These are phyloP conservation scores for Hystrix cristata DNA, from an alignment of 2,113 vertebrate genomes.

Conservation along the genomic window DNA sequence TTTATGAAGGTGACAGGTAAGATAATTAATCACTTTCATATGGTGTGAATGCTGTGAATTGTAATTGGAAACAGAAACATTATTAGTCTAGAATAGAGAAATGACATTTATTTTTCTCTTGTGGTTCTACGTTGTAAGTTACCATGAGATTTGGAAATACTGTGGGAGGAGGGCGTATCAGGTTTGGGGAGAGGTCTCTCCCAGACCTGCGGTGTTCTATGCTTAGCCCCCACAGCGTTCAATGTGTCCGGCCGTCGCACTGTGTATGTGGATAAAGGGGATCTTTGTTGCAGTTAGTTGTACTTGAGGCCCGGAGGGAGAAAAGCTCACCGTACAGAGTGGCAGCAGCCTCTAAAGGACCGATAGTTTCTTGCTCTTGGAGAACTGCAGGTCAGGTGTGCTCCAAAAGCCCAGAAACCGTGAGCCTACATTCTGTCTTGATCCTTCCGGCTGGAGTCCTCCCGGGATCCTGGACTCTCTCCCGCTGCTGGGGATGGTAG, in stretches of 20 bases:
- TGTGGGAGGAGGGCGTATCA: not conserved
- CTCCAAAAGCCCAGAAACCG: not conserved
- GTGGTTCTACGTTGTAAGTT: not conserved
- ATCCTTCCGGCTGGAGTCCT: not conserved
- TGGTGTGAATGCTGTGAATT: constrained; percentile 21
- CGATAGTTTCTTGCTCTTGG: not conserved
- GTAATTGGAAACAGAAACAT: constrained; percentile 14
- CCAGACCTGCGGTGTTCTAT: not conserved
- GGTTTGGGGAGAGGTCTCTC: not conserved
- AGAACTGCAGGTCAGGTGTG: not conserved
- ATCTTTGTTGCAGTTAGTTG: not conserved
- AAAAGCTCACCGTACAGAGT: not conserved
- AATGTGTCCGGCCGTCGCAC: not conserved
- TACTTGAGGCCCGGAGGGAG: not conserved
- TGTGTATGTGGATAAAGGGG: not conserved
- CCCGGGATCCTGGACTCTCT: not conserved
- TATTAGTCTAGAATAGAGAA: constrained; percentile 8
- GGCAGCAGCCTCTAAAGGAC: not conserved
- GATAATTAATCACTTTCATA: constrained; percentile 55
- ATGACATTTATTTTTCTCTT: constrained; percentile 5
- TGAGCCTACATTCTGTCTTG: not conserved
- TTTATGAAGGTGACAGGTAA: constrained; percentile 27
- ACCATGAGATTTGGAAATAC: not conserved
- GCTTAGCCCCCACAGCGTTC: not conserved
- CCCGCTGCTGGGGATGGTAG: fast-evolving